Evolutionary conservation across 2,797 vertebrate genomes (phyloP).

Genomic region (Leptodactylus fallax): DNA sequence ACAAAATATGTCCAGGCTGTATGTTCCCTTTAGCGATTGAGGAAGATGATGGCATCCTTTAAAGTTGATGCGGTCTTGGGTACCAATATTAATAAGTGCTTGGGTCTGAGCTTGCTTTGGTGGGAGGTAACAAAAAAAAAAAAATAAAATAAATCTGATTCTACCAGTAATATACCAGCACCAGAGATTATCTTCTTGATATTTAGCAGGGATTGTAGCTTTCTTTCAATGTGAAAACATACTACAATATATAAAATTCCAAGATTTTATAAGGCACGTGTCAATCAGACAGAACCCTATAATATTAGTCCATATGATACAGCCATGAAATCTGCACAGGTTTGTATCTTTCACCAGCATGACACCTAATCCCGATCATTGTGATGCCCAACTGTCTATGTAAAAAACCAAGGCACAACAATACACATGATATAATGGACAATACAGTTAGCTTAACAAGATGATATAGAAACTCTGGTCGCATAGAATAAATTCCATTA

Average conservation of each 20-base stretch:
- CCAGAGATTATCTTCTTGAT: slow-evolving; percentile 17
- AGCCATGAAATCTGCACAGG: neutral
- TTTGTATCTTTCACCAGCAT: neutral
- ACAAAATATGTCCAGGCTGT: slow-evolving; percentile 26
- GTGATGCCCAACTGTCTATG: neutral
- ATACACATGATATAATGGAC: neutral
- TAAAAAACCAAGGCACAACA: neutral
- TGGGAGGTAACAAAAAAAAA: neutral
- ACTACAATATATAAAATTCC: slow-evolving; percentile 42
- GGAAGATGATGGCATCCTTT: neutral
- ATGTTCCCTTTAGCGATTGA: slow-evolving; percentile 42
- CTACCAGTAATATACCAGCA: slow-evolving; percentile 57
- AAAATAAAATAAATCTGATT: slow-evolving; percentile 36
- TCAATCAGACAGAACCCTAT: slow-evolving; percentile 9
- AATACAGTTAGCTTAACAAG: neutral
- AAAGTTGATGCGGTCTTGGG: neutral
- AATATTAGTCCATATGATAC: neutral
- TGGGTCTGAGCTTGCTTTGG: slow-evolving; percentile 42
- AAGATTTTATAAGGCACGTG: slow-evolving; percentile 11
- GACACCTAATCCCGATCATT: neutral
- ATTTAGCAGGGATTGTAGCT: slow-evolving; percentile 25
- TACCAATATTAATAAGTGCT: slow-evolving; percentile 50
- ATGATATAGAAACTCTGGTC: neutral
- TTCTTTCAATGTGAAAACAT: slow-evolving; percentile 62
- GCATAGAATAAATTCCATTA: neutral